These are phyloP conservation scores for Martes martes DNA, from an alignment of 2,113 vertebrate species.

Conservation along the genomic window DNA sequence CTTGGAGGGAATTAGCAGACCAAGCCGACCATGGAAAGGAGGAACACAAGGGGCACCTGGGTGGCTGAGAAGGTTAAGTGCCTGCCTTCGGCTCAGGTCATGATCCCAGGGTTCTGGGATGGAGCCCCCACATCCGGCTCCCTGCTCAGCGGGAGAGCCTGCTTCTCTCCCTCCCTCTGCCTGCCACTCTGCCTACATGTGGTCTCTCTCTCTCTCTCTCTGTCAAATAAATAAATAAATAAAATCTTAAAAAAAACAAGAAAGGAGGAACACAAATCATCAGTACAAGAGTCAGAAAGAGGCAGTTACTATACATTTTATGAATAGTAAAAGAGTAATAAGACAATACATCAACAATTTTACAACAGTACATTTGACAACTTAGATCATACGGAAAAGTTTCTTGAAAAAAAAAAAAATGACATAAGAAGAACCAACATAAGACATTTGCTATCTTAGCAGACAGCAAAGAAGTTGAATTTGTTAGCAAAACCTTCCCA, in stretches of 20 bases:
- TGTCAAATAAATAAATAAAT: too few relatives aligned
- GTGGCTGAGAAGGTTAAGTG: too few relatives aligned
- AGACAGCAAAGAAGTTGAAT: background rate
- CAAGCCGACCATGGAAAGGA: background rate
- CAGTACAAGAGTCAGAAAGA: background rate
- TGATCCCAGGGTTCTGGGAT: too few relatives aligned
- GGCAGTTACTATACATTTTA: background rate
- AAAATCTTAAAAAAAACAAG: background rate
- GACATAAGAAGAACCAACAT: background rate
- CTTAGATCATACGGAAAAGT: background rate
- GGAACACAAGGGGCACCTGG: background rate
- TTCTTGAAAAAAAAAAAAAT: background rate
- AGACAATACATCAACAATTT: background rate
- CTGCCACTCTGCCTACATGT: too few relatives aligned
- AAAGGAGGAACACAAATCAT: background rate
- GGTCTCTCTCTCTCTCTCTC: too few relatives aligned
- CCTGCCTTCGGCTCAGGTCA: too few relatives aligned
- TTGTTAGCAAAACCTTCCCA: background rate
- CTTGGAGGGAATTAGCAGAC: background rate
- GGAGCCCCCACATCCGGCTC: accelerated
- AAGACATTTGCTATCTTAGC: background rate
- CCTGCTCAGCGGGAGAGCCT: too few relatives aligned
- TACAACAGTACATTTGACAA: background rate
- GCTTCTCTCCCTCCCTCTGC: too few relatives aligned
- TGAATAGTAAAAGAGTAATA: background rate